Evolutionary conservation across 30 jellyfish, hydroid and myxozoan species (phyloP), one percentile per base, ranked within the genome.

Genomic region (Morbakka virulenta): DNA sequence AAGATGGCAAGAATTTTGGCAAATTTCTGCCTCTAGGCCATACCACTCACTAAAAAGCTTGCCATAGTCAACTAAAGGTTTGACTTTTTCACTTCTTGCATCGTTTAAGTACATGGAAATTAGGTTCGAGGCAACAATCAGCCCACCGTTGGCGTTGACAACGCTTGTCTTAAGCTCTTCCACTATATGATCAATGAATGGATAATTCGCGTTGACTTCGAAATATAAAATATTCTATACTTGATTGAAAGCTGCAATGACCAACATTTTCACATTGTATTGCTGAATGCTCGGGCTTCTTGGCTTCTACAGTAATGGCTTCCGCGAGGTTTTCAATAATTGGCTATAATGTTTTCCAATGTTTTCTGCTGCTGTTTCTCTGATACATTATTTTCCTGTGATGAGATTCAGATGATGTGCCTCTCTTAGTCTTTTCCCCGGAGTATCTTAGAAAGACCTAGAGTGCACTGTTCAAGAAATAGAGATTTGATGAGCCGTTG

Each of bases 251-350:
- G 2, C 73, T 69, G 82, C 2, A 69, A 72, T 72, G 74, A 29
- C 75, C 83, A 36, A 72, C 83, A 70, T 70, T 70, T 70, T 49
- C 83, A 13, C 22, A 72, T 34, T 70, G 83, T 34, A n/a, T n/a
- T 72, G 83, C 83, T 72, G 83, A 72, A 72, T 72, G 83, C 83
- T 36, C 3, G 83, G 82, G 82, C 78, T 72, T 72, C 76, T 72
- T 72, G 50, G 50, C 72, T 72, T 72, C 72, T 12, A 72, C 83
- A 72, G 73, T 1, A 22, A 50, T 72, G 83, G 25, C 75, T 0
- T 72, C 77, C 50, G 72, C 74, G 23, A 72, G 47, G 73, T 33
- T 72, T 72, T 35, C 83, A 72, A 72, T 72, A 71, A 71, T 72
- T 41, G 77, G 47, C 83, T 72, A 72, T 50, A 72, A 71, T 27